A percentile compares a stretch with the other conserved stretches of the same genome.
Evolutionary conservation across 2,888 invertebrate species (phyloP).

Genomic region (Lasioglossum villosulum): DNA sequence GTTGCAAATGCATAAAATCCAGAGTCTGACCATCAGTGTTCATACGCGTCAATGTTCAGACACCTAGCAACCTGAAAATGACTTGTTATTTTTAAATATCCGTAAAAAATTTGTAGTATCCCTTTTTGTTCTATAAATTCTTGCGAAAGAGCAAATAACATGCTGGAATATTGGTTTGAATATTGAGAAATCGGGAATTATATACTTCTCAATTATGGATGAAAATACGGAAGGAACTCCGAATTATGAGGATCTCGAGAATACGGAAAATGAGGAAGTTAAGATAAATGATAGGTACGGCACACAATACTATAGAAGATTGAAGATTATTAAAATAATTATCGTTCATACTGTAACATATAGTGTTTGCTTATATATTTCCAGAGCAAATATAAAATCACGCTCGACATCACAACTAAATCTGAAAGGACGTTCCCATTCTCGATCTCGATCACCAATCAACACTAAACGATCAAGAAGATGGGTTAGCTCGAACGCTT

Average conservation of each 20-base stretch:
- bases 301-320: background rate
- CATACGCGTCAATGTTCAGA: conserved; percentile 40
- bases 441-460: conserved; percentile 67
- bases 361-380: background rate
- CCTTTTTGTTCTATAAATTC: conserved; percentile 48
- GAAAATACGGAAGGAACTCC: conserved; percentile 8
- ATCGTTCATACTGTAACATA: background rate
- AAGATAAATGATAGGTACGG: background rate
- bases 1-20: too few species aligned
- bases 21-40: background rate
- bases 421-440: conserved; percentile 3
- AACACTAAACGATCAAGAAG: conserved; percentile 28
- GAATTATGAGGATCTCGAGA: conserved; percentile 22
- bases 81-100: conserved; percentile 62
- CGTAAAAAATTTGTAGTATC: conserved; percentile 34
- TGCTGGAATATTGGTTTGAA: conserved; percentile 23
- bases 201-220: conserved; percentile 50
- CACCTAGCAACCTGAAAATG: conserved; percentile 65
- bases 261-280: conserved; percentile 13
- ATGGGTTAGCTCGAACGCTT: conserved; percentile 77
- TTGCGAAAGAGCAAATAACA: conserved; percentile 33
- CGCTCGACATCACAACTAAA: background rate
- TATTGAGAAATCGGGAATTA: conserved; percentile 1
- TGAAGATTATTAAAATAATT: background rate
- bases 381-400: conserved; percentile 12